Base-by-base conservation (phyloP, 2,797 vertebrate genomes). In the Crypturellus tataupa region DNA sequence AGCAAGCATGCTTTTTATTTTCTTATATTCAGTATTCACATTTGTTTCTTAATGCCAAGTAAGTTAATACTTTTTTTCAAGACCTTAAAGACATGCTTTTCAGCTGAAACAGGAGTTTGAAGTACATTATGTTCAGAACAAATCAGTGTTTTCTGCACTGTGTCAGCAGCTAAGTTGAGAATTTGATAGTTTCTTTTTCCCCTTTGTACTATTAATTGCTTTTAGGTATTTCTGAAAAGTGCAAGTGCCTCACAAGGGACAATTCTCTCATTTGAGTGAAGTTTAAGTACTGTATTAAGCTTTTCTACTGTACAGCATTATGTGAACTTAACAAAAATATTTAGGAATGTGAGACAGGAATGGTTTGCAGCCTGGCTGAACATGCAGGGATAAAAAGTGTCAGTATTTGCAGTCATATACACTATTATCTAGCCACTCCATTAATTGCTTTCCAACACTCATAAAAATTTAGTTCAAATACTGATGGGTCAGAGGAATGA, bases 11-110 rank as follows among this genome's bases (percentile, higher is more conserved):
- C 85, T 63, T 84, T 81, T 39, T 9, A 1, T 47, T 89, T 92
- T 80, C 89, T 75, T 90, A 35, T 53, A 31, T 78, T 84, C 65
- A 46, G n/a, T 95, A 85, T 83, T 95, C 71, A 49, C 44, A 47
- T 85, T 83, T 95, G 42, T 92, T 94, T 96, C 46, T 81, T 90
- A 76, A 64, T 80, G 68, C 73, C 83, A 86, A 94, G 53, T 76
- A 92, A 92, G 68, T 91, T 94, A 95, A 89, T 95, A 86, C 60
- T 95, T 90, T 85, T 85, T 75, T 75, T 21, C 85, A 90, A 93
- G 69, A 85, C 75, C 68, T 93, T 88, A 77, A 92, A 91, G 88
- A 77, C 18, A 13, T 65, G 62, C 82, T 91, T 96, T 85, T 90
- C 80, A 83, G 40, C 67, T 88, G 87, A 94, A 95, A 88, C 35